Conservation (phyloP, 1,140 invertebrate species). For the Dreissena polymorpha region DNA sequence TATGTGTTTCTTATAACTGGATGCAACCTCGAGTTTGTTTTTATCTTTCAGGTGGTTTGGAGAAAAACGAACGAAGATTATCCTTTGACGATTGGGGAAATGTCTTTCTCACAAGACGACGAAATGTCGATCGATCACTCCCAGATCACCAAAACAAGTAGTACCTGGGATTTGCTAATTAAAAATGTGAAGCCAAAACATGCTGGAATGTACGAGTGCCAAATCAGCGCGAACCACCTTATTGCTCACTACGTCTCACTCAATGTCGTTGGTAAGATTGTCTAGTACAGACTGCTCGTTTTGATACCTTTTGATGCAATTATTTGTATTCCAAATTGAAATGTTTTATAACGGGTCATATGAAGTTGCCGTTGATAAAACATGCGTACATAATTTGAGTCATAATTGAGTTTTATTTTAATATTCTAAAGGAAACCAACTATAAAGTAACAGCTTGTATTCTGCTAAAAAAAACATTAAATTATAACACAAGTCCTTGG, state of each 20-base stretch:
- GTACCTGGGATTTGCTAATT: constrained; percentile 52
- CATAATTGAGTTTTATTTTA: no score
- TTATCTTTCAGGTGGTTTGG: constrained; percentile 54
- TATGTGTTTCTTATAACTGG: no score
- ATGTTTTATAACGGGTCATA: not conserved
- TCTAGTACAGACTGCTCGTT: not conserved
- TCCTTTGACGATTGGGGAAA: constrained; percentile 54
- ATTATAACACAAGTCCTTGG: no score
- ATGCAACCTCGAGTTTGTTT: no score
- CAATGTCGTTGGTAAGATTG: constrained; percentile 31
- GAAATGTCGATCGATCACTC: constrained; percentile 45
- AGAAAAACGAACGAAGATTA: constrained; percentile 37
- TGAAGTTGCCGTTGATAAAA: not conserved
- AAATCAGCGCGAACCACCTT: constrained; percentile 52
- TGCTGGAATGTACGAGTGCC: constrained; percentile 59
- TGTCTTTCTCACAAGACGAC: constrained; percentile 43
- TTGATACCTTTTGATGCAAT: not conserved
- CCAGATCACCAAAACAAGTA: constrained; percentile 16
- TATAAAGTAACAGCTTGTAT: no score
- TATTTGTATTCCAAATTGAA: not conserved
- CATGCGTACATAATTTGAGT: no score
- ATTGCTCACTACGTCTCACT: constrained; percentile 56
- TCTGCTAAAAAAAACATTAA: no score
- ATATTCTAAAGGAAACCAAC: no score
- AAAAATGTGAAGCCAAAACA: constrained; percentile 53